phyloP scores from a whole-genome alignment of 2,113 vertebrate species.

The Elephantulus edwardii region DNA sequence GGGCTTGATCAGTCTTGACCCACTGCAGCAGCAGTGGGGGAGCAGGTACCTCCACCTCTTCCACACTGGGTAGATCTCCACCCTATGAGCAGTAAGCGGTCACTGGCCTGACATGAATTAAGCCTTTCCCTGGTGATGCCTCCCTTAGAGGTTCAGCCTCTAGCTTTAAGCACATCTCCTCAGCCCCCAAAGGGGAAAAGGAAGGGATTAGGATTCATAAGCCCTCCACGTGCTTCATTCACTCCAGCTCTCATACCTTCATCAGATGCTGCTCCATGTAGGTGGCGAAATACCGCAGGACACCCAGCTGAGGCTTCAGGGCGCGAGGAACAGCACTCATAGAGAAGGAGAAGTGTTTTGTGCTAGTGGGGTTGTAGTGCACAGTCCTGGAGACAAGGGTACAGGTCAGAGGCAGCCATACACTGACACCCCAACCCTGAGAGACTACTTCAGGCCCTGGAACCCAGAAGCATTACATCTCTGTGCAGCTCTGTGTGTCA shows the following conservation, averaged over 20 bases:
- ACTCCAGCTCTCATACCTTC: slow-evolving; percentile 87
- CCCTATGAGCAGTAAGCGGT: slow-evolving; percentile 84
- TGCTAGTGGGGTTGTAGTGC: slow-evolving; percentile 95
- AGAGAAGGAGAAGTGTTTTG: slow-evolving; percentile 92
- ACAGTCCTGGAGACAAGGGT: slow-evolving; percentile 86
- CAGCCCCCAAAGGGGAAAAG: not conserved
- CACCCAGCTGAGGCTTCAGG: slow-evolving; percentile 92
- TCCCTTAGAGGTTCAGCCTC: not conserved
- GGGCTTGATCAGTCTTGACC: slow-evolving; percentile 97
- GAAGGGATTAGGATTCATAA: not conserved
- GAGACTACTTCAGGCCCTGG: not conserved
- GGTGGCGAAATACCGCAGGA: slow-evolving; percentile 93
- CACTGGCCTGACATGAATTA: not conserved
- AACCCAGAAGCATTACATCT: not conserved
- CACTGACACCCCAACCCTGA: not conserved
- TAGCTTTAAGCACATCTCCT: not conserved
- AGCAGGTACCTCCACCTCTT: slow-evolving; percentile 82
- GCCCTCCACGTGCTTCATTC: not conserved
- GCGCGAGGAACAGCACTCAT: slow-evolving; percentile 89
- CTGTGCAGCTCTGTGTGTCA: too few relatives aligned
- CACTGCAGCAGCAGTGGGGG: slow-evolving; percentile 95
- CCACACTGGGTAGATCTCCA: slow-evolving; percentile 91
- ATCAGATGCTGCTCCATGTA: slow-evolving; percentile 98
- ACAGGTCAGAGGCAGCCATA: not conserved
- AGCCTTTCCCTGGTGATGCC: not conserved